phyloP scores from a whole-genome alignment of 2,797 vertebrate species.

The Pseudochirops cupreus region DNA sequence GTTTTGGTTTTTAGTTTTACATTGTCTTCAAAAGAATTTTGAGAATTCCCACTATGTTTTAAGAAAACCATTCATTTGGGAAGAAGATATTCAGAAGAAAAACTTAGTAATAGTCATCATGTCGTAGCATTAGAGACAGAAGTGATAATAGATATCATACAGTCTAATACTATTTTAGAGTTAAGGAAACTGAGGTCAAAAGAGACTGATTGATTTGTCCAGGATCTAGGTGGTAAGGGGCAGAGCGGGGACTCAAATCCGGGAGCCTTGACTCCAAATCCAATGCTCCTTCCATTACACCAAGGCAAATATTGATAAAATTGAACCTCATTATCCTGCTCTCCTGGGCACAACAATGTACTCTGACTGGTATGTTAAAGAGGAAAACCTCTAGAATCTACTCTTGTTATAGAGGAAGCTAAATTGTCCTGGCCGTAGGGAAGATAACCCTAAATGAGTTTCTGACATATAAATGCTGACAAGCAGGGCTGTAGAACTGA shows the following conservation, averaged over 20 bases:
- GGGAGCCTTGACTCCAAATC: background rate
- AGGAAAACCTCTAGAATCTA: background rate
- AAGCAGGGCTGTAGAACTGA: background rate
- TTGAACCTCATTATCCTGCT: background rate
- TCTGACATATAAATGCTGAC: background rate
- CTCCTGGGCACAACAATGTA: background rate
- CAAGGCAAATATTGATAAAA: background rate
- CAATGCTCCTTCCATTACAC: background rate
- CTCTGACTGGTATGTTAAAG: background rate
- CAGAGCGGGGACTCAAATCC: background rate
- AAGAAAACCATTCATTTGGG: background rate
- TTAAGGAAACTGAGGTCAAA: background rate
- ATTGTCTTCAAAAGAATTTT: background rate
- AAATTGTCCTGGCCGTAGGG: background rate
- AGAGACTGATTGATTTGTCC: background rate
- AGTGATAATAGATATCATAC: background rate
- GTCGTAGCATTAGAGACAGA: background rate
- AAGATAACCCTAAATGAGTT: background rate
- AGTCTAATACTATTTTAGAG: background rate
- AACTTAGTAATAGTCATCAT: background rate
- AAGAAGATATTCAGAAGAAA: background rate
- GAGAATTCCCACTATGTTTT: background rate
- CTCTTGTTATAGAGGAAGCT: background rate
- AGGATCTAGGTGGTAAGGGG: background rate
- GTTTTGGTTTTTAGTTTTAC: background rate